Evolutionary conservation across 2,888 invertebrate species (phyloP), one percentile per base, ranked within the genome.

Genomic region (Athalia circularis): DNA sequence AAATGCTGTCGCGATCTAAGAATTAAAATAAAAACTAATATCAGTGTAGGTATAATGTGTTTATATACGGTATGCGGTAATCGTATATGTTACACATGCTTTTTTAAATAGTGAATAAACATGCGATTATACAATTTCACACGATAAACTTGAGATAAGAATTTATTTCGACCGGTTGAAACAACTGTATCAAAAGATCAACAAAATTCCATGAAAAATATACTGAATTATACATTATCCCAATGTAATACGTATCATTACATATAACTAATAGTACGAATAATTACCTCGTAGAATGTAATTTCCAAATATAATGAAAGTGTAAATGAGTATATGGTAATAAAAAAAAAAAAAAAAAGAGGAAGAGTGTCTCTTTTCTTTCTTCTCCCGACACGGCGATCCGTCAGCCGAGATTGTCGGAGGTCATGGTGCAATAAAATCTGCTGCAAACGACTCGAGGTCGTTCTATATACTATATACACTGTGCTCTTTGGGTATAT

Each of bases 71-170:
- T 29, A 29, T 29, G 29, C 2, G 29, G 29, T 29, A 29, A 29
- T 29, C 29, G 29, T 59, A 59, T 72, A 59, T 72, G 72, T 59
- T 72, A 59, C 45, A 72, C 72, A 72, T 57, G 72, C 57, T 15
- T 45, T 72, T 72, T 72, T 29, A 29, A 29, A 29, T 29, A 47
- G 57, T 8, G 72, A 47, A 70, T 54, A 59, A 70, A 72, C 57
- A 72, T 72, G 72, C 72, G 57, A 13, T 43, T 68, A 54, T 11
- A 54, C n/a, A 68, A 47, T 68, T 54, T 68, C 68, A 50, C 50
- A 68, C 50, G 68, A 68, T 68, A 54, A 6, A 50, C 45, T 29
- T 4, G n/a, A 54, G 52, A 59, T 68, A 54, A 52, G 52, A 8
- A 54, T 54, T 11, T 11, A 54, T 8, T 54, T 8, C 9, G n/a